Base-by-base conservation (phyloP, 1,140 invertebrate genomes). In the Drosophila persimilis region DNA sequence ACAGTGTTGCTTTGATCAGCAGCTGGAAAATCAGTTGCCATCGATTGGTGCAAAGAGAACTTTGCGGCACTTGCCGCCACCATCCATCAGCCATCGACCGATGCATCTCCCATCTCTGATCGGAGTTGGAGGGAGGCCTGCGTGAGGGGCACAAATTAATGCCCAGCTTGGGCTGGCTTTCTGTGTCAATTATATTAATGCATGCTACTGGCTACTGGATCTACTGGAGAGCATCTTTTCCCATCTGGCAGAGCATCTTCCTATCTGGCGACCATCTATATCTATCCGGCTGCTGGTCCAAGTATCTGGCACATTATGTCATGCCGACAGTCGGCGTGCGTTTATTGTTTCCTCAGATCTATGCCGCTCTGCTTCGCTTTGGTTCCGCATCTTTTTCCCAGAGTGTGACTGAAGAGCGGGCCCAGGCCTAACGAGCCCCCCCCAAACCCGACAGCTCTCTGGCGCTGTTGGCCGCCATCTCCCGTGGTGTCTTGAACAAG, bases 171-270 rank as follows among this genome's bases (percentile, higher is more conserved):
- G 52, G 74, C 46, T 61, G 52, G 74, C 29, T 83, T 89, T 89
- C 85, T 89, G 77, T 89, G 85, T 84, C 85, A 85, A 89, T 89
- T 89, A 84, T 69, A 84, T 85, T 89, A 84, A 89, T 89, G 85
- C 70, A 89, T 84, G 73, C 77, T 17, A 17, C 17, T 17, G 61
- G 64, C 67, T 66, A 66, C 67, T 60, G 69, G 31, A 60, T 17
- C 17, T 17, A 17, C 17, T 17, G 45, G 45, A 24, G 62, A 43
- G 47, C 6, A 6, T 6, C 29, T 31, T 2, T 8, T 31, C 48
- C 29, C 31, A 24, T 24, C 48, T 57, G 35, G 26, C 53, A 53
- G 41, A 64, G 41, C 41, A 72, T 72, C 73, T 73, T 43, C 3
- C 41, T 59, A 78, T 73, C 61, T 45, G 3, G 22, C 43, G 3